Base-by-base conservation (phyloP, 2,797 vertebrate species). In the Fratercula arctica region DNA sequence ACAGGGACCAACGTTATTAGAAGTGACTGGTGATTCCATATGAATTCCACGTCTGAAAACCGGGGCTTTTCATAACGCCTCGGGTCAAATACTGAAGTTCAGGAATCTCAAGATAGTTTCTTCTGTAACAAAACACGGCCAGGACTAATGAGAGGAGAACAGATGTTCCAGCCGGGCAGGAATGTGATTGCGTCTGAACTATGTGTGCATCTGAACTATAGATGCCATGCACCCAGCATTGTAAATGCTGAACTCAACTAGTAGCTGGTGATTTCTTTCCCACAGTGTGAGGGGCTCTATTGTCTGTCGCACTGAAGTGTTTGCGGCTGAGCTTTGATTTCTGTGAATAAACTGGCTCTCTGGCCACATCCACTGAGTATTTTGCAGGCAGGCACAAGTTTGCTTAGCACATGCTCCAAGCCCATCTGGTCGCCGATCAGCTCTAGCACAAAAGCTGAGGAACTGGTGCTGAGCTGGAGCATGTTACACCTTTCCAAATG, bases 271-370 rank as follows among this genome's bases (percentile, higher is more conserved):
- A 60, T 68, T 50, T 67, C 88, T 79, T 89, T 48, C 91, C 72
- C 46, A 17, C 85, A 59, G 63, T 20, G 4, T 72, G 61, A 87
- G 91, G 83, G 89, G 69, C 89, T 86, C 93, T 53, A n/a, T 68
- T 91, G 91, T 92, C 82, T 92, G 54, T 39, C 50, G 5, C 31
- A 15, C 48, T 60, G 87, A 67, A 61, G 21, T 24, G 25, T 57
- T 92, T 85, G 95, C 95, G 92, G 87, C 93, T 94, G 82, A 91
- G 95, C 93, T 95, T 83, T 83, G 91, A 43, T 92, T 95, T 51
- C 5, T 15, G 51, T 64, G 90, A 50, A 33, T 23, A 35, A 76
- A 8, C 31, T 39, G 54, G 25, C 51, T 48, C 60, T 59, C 89
- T 57, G 79, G 51, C 73, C 78, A 13, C 61, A 26, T 67, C 81